Conservation (phyloP, 2,113 vertebrate species). For the Salminus brasiliensis region DNA sequence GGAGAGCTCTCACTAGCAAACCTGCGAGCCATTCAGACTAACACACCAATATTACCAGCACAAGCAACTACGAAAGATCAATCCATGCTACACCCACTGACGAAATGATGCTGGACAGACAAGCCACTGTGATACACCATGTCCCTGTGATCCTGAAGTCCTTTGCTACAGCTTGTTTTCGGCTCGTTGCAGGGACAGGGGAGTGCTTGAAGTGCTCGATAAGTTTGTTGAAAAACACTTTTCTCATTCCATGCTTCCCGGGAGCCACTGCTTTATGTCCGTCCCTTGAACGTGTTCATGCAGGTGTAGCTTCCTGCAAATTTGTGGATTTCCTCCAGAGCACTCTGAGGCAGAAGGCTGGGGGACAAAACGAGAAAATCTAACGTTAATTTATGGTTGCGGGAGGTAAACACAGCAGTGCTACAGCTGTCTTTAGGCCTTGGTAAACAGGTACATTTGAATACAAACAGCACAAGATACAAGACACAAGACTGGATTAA, state of each 20-base stretch:
- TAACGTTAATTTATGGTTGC: neutral
- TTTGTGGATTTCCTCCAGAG: conserved; percentile 95
- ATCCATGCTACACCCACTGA: conserved; percentile 32
- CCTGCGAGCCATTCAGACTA: conserved; percentile 39
- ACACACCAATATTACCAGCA: conserved; percentile 22
- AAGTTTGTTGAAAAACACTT: conserved; percentile 29
- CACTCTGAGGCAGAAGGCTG: conserved; percentile 95
- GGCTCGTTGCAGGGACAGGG: conserved; percentile 22
- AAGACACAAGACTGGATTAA: neutral
- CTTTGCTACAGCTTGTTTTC: conserved; percentile 29
- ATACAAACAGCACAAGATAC: neutral
- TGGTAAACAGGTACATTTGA: neutral
- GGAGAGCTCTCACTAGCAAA: conserved; percentile 25
- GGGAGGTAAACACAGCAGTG: neutral
- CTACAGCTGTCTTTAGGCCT: neutral
- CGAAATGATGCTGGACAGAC: conserved; percentile 40
- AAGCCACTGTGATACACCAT: conserved; percentile 16
- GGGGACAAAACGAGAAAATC: neutral
- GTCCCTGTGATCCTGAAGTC: conserved; percentile 25
- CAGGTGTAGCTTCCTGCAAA: conserved; percentile 96
- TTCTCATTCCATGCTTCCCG: conserved; percentile 26
- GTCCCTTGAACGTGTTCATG: conserved; percentile 98
- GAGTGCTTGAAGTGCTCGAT: conserved; percentile 26
- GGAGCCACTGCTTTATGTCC: conserved; percentile 77
- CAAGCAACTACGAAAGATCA: conserved; percentile 43